Conservation (phyloP, 2,888 invertebrate genomes). For the Tachina grossa region DNA sequence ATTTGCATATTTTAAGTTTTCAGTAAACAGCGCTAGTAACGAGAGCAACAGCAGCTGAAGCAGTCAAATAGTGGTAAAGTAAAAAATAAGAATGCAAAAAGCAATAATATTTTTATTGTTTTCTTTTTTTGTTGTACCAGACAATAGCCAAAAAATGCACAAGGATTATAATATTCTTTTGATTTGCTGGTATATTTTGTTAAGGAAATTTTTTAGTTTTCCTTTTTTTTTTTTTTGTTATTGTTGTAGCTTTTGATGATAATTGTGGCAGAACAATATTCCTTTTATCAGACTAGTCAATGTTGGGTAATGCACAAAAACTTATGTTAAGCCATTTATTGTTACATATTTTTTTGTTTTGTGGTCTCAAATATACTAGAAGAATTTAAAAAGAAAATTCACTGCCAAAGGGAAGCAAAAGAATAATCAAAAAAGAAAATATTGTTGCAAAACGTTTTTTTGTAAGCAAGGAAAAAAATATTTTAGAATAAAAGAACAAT, state of each 20-base stretch:
- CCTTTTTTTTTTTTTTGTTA: not conserved
- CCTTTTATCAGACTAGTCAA: not conserved
- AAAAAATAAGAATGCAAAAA: constrained; percentile 6
- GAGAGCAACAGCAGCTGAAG: constrained; percentile 15
- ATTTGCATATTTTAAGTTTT: constrained; percentile 36
- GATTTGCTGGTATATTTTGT: constrained; percentile 10
- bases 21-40: not conserved
- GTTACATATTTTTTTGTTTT: constrained; percentile 7
- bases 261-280: constrained; percentile 15
- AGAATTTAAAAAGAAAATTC: too few relatives aligned
- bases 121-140: constrained; percentile 1
- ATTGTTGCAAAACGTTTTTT: too few relatives aligned
- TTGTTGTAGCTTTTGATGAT: not conserved
- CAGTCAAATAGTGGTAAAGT: not conserved
- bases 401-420: too few relatives aligned
- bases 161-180: constrained; percentile 28
- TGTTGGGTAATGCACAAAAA: constrained; percentile 17
- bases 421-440: too few relatives aligned
- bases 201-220: not conserved
- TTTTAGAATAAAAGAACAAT: too few relatives aligned
- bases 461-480: too few relatives aligned
- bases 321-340: constrained; percentile 61
- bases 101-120: constrained; percentile 1
- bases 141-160: constrained; percentile 17
- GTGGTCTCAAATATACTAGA: too few relatives aligned